These are phyloP conservation scores for Stigmatopora argus DNA, from an alignment of 2,113 vertebrate species.

Conservation along the genomic window DNA sequence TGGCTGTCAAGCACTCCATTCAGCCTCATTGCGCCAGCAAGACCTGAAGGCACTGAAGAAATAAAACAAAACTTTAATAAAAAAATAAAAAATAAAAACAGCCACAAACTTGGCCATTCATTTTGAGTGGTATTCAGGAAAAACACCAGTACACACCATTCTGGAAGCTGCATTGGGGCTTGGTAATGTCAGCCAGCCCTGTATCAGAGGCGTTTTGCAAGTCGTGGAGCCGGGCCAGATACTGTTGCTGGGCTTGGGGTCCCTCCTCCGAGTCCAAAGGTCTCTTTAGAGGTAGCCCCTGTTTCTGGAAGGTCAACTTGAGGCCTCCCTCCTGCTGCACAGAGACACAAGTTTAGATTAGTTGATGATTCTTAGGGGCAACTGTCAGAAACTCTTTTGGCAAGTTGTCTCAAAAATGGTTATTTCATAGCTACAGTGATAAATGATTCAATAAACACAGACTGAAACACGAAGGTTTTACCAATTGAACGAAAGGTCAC, in stretches of 20 bases:
- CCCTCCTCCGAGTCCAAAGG: constrained; percentile 84
- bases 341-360: not conserved
- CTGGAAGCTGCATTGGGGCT: constrained; percentile 73
- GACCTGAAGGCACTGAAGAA: constrained; percentile 58
- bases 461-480: not conserved
- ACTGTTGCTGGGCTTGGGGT: constrained; percentile 86
- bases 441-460: not conserved
- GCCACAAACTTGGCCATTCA: constrained; percentile 30
- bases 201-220: constrained; percentile 88
- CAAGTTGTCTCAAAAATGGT: not conserved
- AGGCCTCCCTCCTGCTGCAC: constrained; percentile 89
- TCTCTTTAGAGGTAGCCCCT: constrained; percentile 87
- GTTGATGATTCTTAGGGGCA: not conserved
- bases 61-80: not conserved
- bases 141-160: constrained; percentile 60
- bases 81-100: no score
- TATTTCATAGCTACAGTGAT: not conserved
- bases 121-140: constrained; percentile 23
- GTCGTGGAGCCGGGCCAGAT: constrained; percentile 86
- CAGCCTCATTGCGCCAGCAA: constrained; percentile 73
- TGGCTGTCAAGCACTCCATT: constrained; percentile 84
- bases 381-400: not conserved
- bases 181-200: constrained; percentile 83
- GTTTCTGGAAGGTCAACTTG: constrained; percentile 99
- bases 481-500: no score